Base-by-base conservation (phyloP, 2,797 vertebrate species). In the Xenentodon cancila region DNA sequence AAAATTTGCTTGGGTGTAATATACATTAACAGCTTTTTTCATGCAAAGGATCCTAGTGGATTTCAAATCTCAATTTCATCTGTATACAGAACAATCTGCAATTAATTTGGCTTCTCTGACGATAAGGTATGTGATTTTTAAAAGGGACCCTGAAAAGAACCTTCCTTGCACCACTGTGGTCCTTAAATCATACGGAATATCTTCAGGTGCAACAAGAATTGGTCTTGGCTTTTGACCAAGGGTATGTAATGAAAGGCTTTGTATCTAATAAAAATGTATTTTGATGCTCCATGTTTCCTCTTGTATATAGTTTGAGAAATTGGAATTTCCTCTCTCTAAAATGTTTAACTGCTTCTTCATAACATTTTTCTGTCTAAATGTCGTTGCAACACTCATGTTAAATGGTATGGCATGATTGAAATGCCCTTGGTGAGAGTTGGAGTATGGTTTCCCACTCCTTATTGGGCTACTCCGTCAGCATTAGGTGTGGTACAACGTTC, bases 181-280 rank as follows among this genome's bases (percentile, higher is more conserved):
- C 59, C 64, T 5, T 50, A 69, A 65, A 74, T 37, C 59, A 79
- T 64, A 62, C 55, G 22, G 7, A 62, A 71, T 9, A 77, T 50
- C 37, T 2, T 60, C 3, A 56, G 61, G 5, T 73, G 53, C 32
- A 45, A 70, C 40, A 74, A 60, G 13, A 79, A 79, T 3, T 74
- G 66, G 1, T 74, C 48, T 37, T 64, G 60, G 66, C 71, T 68
- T 66, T 71, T 57, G 4, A 74, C 21, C 1, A 68, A 71, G 58
- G 74, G 68, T 32, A 75, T 19, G 7, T 73, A 75, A 70, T 80
- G 49, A 75, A 78, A 71, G 0, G 30, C 15, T 70, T 43, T 75
- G 52, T 69, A 17, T 42, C 72, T 71, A 3, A 62, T 77, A 25
- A 46, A 20, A 42, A 67, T 60, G 40, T 70, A 37, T 60, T 42